Evolutionary conservation across 2,113 vertebrate genomes (phyloP).

Genomic region (Calonectris borealis): DNA sequence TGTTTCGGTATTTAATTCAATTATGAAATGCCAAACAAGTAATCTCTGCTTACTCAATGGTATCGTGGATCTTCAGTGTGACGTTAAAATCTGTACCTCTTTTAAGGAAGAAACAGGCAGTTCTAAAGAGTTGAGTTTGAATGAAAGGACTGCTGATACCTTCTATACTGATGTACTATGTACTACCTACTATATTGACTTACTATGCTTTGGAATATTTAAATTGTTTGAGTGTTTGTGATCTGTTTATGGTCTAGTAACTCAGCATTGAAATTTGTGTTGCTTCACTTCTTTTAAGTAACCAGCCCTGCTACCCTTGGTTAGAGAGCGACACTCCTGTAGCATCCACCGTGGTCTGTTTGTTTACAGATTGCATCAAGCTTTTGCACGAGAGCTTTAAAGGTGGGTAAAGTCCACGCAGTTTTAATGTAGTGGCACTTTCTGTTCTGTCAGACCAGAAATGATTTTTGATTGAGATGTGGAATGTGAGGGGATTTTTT

Average conservation of each 20-base stretch:
- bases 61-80: rapidly evolving
- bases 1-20: neutral
- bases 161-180: neutral
- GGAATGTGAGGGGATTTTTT: neutral
- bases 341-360: slow-evolving; percentile 77
- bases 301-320: slow-evolving; percentile 90
- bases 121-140: neutral
- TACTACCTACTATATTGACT: neutral
- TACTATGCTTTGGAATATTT: neutral
- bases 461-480: neutral
- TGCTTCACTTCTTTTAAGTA: slow-evolving; percentile 50
- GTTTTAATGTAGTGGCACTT: neutral
- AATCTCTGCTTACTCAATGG: neutral
- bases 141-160: neutral
- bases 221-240: neutral
- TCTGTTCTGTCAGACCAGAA: neutral
- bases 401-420: slow-evolving; percentile 72
- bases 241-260: neutral
- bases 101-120: neutral
- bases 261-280: neutral
- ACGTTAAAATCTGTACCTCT: neutral
- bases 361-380: slow-evolving; percentile 79
- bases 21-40: neutral
- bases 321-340: slow-evolving; percentile 85
- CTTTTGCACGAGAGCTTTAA: slow-evolving; percentile 85